phyloP scores from a whole-genome alignment of 2,888 invertebrate species.

The Drepana falcataria region DNA sequence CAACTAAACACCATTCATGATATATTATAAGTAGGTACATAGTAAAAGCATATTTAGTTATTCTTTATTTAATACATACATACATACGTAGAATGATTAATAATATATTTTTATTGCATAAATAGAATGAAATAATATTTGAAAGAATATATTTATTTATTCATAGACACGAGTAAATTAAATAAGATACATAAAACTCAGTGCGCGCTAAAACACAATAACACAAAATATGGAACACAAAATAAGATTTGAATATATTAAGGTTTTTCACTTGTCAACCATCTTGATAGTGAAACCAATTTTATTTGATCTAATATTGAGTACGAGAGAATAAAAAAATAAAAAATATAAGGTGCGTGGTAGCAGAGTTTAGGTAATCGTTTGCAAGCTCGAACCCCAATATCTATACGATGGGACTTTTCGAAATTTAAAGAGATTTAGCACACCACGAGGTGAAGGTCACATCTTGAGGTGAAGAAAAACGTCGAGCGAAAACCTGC shows the following conservation, averaged over 20 bases:
- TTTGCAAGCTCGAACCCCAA: too few relatives aligned
- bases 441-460: too few relatives aligned
- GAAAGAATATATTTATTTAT: too few relatives aligned
- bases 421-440: too few relatives aligned
- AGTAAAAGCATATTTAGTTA: too few relatives aligned
- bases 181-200: slow-evolving; percentile 40
- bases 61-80: slow-evolving; percentile 1
- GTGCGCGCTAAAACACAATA: slow-evolving; percentile 41
- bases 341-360: too few relatives aligned
- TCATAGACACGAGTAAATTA: slow-evolving; percentile 3
- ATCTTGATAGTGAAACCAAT: neutral
- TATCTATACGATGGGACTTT: too few relatives aligned
- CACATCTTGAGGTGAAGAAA: too few relatives aligned
- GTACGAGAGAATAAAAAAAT: too few relatives aligned
- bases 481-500: too few relatives aligned
- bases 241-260: slow-evolving; percentile 2
- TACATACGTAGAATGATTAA: slow-evolving; percentile 9
- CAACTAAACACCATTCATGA: slow-evolving; percentile 82
- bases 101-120: slow-evolving; percentile 8
- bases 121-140: neutral
- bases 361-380: too few relatives aligned
- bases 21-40: slow-evolving; percentile 1
- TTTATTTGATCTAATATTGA: too few relatives aligned
- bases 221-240: slow-evolving; percentile 15
- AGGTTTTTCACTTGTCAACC: neutral